Evolutionary conservation across 2,113 vertebrate genomes (phyloP).

Genomic region (Mormyrus lacerda): DNA sequence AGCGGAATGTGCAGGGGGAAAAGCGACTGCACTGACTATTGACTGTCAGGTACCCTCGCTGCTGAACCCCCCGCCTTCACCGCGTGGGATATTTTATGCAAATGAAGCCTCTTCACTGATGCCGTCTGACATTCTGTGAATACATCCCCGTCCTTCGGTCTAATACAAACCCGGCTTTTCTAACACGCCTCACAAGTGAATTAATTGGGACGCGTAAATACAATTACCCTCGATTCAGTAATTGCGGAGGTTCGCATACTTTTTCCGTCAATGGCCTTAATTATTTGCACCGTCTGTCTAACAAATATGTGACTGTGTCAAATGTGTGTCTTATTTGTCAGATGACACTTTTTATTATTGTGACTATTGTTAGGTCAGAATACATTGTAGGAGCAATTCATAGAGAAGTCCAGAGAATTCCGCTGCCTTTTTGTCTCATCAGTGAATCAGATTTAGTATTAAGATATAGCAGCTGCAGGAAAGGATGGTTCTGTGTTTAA

Average conservation of each 20-base stretch:
- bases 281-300: neutral
- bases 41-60: neutral
- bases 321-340: neutral
- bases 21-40: neutral
- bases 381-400: neutral
- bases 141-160: neutral
- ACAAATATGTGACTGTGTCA: neutral
- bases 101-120: neutral
- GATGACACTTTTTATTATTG: neutral
- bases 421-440: neutral
- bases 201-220: neutral
- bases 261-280: neutral
- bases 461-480: neutral
- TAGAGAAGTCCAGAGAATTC: neutral
- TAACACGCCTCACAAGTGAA: neutral
- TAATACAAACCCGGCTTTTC: neutral
- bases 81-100: neutral
- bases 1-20: neutral
- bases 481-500: neutral
- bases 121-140: neutral
- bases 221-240: neutral
- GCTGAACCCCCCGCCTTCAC: neutral
- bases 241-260: neutral
- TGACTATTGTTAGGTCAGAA: neutral
- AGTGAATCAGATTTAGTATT: neutral